Evolutionary conservation across 2,888 invertebrate genomes (phyloP).

Genomic region (Nephrotoma flavescens): DNA sequence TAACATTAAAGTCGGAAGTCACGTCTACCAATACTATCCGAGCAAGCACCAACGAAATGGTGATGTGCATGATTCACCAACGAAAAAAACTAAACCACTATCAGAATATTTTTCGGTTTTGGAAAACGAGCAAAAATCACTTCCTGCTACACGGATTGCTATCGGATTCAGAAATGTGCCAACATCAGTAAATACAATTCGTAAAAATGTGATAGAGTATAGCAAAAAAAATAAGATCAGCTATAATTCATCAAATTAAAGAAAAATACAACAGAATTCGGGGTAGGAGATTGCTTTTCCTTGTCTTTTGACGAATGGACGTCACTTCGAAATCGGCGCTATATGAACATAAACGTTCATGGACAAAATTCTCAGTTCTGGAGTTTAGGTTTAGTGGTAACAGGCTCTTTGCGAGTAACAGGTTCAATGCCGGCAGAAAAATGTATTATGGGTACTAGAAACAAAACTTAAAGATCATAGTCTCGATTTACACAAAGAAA

Average conservation of each 20-base stretch:
- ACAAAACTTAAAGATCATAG: slow-evolving; percentile 12
- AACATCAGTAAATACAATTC: neutral
- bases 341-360: no score
- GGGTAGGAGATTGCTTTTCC: neutral
- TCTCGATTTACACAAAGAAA: slow-evolving; percentile 12
- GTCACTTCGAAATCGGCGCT: neutral
- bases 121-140: neutral
- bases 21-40: no score
- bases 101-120: neutral
- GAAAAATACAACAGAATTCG: neutral
- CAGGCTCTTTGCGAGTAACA: no score
- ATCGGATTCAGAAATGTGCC: neutral
- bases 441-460: slow-evolving; percentile 10
- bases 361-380: slow-evolving; percentile 7
- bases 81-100: neutral
- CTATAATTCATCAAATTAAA: no score
- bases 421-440: no score
- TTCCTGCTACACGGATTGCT: neutral
- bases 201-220: no score
- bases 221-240: no score
- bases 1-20: no score
- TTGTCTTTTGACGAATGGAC: slow-evolving; percentile 12
- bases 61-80: neutral
- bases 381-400: slow-evolving; percentile 14
- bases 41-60: neutral